A percentile compares a stretch with the other conserved stretches of the same genome.
These are phyloP conservation scores for Ivindomyrus marchei DNA, from an alignment of 2,113 vertebrate species.

Conservation along the genomic window DNA sequence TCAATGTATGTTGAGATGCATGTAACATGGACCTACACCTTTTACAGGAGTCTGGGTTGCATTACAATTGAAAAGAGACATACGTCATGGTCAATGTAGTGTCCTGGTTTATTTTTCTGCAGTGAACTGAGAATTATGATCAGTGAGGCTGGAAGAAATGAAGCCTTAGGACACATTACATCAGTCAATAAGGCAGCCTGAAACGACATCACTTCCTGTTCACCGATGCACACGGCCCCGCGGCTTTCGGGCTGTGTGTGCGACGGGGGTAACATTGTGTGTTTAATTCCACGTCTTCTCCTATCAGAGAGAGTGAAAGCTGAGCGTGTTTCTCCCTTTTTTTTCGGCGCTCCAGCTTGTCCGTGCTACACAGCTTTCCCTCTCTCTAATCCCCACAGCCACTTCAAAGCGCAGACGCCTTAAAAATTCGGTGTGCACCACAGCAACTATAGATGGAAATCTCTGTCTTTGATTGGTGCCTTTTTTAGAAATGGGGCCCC, in stretches of 20 bases:
- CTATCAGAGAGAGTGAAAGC: not conserved
- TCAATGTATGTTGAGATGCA: not conserved
- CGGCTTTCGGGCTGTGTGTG: not conserved
- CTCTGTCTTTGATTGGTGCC: conserved; percentile 38
- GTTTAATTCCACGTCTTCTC: not conserved
- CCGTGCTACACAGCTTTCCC: not conserved
- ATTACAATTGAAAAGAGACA: not conserved
- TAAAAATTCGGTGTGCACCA: conserved; percentile 29
- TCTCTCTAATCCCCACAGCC: conserved; percentile 11
- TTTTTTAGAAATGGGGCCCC: conserved; percentile 29
- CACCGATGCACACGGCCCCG: not conserved
- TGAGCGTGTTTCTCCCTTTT: not conserved
- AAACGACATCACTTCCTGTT: not conserved
- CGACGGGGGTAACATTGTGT: not conserved
- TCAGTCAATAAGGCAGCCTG: not conserved
- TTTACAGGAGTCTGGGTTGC: not conserved
- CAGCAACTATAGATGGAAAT: conserved; percentile 27
- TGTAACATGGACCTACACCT: not conserved
- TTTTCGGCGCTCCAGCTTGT: not conserved
- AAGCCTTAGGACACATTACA: not conserved
- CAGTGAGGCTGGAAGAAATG: not conserved
- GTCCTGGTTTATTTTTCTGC: not conserved
- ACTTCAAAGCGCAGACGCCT: conserved; percentile 11
- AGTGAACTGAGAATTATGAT: not conserved
- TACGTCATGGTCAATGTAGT: not conserved